phyloP scores from a whole-genome alignment of 2,797 vertebrate genomes.

The Glossophaga mutica region DNA sequence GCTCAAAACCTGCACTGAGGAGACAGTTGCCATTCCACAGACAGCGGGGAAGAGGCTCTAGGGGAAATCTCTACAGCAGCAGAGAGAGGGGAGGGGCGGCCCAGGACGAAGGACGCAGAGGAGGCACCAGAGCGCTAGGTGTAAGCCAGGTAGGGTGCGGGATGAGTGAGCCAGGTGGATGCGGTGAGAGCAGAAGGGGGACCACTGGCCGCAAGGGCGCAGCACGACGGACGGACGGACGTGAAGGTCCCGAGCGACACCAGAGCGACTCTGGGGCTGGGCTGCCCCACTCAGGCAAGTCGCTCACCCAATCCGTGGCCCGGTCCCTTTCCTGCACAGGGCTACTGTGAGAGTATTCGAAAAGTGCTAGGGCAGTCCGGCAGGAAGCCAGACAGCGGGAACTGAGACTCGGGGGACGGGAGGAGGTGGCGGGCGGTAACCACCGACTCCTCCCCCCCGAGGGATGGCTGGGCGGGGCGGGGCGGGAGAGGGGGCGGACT shows the following conservation, averaged over 20 bases:
- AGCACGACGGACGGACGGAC: accelerated
- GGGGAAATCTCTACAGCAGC: background rate
- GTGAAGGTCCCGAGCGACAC: background rate
- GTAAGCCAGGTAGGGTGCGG: background rate
- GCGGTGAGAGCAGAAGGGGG: background rate
- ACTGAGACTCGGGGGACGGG: accelerated
- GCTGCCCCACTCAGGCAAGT: background rate
- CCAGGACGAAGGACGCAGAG: background rate
- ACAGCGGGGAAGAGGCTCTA: background rate
- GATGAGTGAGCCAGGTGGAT: background rate
- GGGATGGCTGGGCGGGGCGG: background rate
- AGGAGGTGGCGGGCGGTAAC: background rate
- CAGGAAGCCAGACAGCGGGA: background rate
- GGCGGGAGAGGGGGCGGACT: no score
- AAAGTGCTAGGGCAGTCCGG: background rate
- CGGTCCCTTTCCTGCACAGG: background rate
- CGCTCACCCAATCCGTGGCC: background rate
- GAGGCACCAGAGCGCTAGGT: background rate
- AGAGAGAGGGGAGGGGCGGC: background rate
- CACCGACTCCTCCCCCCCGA: background rate
- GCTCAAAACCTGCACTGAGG: background rate
- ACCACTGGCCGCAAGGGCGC: background rate
- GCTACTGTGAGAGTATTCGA: no score
- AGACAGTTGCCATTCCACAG: background rate
- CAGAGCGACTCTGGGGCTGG: accelerated